Evolutionary conservation across 2,888 invertebrate genomes (phyloP).

Genomic region (Ditylenchus weischeri): DNA sequence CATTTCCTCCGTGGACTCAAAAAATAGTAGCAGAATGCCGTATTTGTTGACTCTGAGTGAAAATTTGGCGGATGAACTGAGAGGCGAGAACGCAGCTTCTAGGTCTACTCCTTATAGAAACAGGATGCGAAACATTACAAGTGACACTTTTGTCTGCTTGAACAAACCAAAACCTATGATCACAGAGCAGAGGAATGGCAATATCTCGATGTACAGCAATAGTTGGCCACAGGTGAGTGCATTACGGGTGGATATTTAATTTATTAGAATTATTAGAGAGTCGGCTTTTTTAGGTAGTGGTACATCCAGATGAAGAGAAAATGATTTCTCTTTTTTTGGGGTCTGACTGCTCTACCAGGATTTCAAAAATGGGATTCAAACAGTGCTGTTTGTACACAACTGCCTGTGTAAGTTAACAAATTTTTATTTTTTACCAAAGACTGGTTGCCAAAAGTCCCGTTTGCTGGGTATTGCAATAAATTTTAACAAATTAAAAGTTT

Average conservation of each 20-base stretch:
- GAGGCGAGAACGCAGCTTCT: slow-evolving; percentile 8
- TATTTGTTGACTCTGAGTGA: slow-evolving; percentile 35
- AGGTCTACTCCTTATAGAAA: slow-evolving; percentile 12
- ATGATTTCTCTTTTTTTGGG: slow-evolving; percentile 2
- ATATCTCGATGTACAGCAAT: slow-evolving; percentile 90
- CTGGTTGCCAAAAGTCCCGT: too few relatives aligned
- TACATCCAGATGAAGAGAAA: neutral
- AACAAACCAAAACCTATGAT: slow-evolving; percentile 92
- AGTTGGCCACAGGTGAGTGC: slow-evolving; percentile 62
- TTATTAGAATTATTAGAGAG: neutral
- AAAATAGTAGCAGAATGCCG: slow-evolving; percentile 28
- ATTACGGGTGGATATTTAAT: too few relatives aligned
- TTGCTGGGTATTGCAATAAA: too few relatives aligned
- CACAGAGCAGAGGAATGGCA: slow-evolving; percentile 67
- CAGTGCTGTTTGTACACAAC: slow-evolving; percentile 14
- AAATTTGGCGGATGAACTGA: slow-evolving; percentile 11
- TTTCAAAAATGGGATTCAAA: slow-evolving; percentile 12
- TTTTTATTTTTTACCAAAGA: too few relatives aligned
- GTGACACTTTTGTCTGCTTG: slow-evolving; percentile 79
- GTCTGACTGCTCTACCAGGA: neutral
- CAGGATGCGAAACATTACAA: slow-evolving; percentile 43
- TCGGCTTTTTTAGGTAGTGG: neutral
- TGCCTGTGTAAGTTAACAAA: too few relatives aligned
- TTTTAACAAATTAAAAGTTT: too few relatives aligned
- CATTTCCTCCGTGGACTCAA: slow-evolving; percentile 21